These are phyloP conservation scores for Heterotis niloticus DNA, from an alignment of 2,113 vertebrate species.

Conservation along the genomic window DNA sequence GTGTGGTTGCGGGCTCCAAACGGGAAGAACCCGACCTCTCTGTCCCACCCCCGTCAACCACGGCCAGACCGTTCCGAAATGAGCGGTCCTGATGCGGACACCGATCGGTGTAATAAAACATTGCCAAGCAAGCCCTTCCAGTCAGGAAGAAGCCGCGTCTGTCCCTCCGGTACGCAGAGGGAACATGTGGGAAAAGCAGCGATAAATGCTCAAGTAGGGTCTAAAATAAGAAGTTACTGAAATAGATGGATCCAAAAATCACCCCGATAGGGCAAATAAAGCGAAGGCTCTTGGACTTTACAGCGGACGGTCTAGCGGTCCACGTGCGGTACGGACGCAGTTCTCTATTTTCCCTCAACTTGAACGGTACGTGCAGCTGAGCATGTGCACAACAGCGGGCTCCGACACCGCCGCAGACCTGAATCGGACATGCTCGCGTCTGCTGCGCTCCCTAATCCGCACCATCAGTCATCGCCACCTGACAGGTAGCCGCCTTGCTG, in stretches of 20 bases:
- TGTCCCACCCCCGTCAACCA: not conserved
- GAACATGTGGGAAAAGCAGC: not conserved
- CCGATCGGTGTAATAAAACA: not conserved
- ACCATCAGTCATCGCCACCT: conserved; percentile 10
- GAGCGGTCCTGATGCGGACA: conserved; percentile 8
- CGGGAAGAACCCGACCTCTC: not conserved
- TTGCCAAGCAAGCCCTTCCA: not conserved
- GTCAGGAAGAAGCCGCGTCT: not conserved
- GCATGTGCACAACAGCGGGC: not conserved
- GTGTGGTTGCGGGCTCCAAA: not conserved
- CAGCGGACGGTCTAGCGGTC: not conserved
- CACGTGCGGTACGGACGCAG: not conserved
- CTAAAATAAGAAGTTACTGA: not conserved
- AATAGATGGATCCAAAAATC: not conserved
- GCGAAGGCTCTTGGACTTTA: not conserved
- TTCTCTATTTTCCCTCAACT: not conserved
- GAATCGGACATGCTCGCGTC: not conserved
- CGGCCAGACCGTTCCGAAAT: not conserved
- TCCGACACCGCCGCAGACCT: not conserved
- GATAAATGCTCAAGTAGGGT: no score
- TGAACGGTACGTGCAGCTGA: not conserved
- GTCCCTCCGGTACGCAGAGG: not conserved
- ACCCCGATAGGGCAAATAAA: not conserved
- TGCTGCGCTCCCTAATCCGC: not conserved
- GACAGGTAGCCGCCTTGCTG: not conserved